phyloP scores from a whole-genome alignment of 2,113 vertebrate genomes.

The Calonectris borealis region DNA sequence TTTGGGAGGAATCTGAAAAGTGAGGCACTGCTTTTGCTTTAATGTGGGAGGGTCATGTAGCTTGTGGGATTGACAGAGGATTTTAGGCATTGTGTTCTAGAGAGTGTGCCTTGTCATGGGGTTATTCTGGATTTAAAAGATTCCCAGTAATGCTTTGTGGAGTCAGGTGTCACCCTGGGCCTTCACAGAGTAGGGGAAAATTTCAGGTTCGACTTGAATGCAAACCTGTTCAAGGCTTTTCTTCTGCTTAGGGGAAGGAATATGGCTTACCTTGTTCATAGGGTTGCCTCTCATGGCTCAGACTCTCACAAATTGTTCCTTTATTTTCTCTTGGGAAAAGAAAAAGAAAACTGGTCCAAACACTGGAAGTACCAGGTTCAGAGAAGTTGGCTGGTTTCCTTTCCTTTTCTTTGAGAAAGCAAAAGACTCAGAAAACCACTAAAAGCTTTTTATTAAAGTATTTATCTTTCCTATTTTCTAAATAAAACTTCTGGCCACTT shows the following conservation, averaged over 20 bases:
- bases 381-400: not conserved
- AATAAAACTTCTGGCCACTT: not conserved
- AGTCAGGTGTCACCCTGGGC: not conserved
- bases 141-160: not conserved
- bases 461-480: constrained; percentile 7
- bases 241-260: not conserved
- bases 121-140: not conserved
- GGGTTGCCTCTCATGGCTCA: not conserved
- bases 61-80: not conserved
- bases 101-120: not conserved
- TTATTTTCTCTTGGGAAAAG: not conserved
- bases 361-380: not conserved
- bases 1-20: not conserved
- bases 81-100: not conserved
- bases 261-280: not conserved
- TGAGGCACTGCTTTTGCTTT: not conserved
- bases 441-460: constrained; percentile 11
- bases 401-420: not conserved
- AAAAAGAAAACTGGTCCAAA: not conserved
- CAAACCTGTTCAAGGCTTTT: not conserved
- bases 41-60: not conserved
- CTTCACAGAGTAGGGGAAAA: not conserved
- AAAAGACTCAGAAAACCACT: not conserved
- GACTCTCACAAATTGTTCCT: not conserved
- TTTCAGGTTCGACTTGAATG: not conserved